Conservation (phyloP, 35 echinoderm and acorn worm genomes). For the Hemicentrotus pulcherrimus region DNA sequence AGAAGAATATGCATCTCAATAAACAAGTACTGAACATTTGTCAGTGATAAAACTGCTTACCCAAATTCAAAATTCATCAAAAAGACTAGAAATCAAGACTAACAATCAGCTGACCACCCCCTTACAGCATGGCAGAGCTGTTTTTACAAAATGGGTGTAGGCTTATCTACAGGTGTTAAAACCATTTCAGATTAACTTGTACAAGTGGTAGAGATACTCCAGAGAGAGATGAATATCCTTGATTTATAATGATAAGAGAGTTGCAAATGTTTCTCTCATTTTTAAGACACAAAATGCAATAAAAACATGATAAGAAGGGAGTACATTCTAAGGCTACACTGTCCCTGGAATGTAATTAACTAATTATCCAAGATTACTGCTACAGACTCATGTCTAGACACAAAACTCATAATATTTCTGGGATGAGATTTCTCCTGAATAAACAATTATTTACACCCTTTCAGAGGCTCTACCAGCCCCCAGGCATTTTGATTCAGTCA, state of each 20-base stretch:
- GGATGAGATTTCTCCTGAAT: background rate
- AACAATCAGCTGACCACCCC: background rate
- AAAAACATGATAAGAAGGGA: background rate
- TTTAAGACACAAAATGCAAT: background rate
- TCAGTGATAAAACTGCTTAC: background rate
- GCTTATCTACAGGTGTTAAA: background rate
- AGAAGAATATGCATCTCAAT: too few species aligned
- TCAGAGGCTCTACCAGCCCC: background rate
- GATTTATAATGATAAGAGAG: background rate
- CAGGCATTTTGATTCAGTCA: background rate
- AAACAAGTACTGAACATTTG: too few species aligned
- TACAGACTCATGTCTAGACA: conserved; percentile 38
- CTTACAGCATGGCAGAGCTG: background rate
- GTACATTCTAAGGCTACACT: background rate
- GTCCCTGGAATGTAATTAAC: conserved; percentile 35
- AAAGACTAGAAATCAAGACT: background rate
- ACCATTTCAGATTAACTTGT: background rate
- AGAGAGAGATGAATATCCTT: background rate
- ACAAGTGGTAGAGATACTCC: background rate
- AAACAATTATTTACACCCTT: background rate
- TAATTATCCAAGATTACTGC: conserved; percentile 31
- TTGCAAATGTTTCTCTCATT: background rate
- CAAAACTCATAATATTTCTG: background rate
- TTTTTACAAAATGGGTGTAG: background rate
- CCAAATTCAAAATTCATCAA: background rate